Evolutionary conservation across 1,140 invertebrate species (phyloP).

Genomic region (Drepana arcuata): DNA sequence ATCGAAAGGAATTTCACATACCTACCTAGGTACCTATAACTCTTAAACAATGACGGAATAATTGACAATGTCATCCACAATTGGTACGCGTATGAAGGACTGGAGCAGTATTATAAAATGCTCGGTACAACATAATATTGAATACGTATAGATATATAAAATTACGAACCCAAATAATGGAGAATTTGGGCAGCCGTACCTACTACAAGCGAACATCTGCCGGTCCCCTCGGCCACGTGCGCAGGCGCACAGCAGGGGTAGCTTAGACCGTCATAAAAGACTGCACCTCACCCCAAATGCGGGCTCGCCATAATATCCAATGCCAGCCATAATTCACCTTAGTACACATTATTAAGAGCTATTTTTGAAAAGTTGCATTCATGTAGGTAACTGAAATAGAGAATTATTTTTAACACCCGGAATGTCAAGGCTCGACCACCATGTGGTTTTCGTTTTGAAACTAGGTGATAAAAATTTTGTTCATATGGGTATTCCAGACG

Average conservation of each 20-base stretch:
- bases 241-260: conserved; percentile 52
- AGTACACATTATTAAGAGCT: conserved; percentile 15
- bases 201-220: conserved; percentile 45
- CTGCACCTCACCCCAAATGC: conserved; percentile 52
- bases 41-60: too few species aligned
- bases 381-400: conserved; percentile 41
- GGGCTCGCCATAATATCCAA: conserved; percentile 24
- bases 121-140: too few species aligned
- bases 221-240: conserved; percentile 46
- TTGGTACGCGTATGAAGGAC: too few species aligned
- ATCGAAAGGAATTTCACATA: too few species aligned
- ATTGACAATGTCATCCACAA: too few species aligned
- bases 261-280: conserved; percentile 45
- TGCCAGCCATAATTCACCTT: conserved; percentile 31
- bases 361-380: conserved; percentile 15
- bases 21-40: too few species aligned
- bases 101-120: too few species aligned
- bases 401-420: conserved; percentile 64
- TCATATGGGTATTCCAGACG: too few species aligned
- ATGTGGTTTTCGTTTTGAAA: conserved; percentile 51
- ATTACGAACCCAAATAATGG: too few species aligned
- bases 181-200: conserved; percentile 9
- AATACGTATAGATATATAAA: too few species aligned
- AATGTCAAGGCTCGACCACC: conserved; percentile 62
- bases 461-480: conserved; percentile 50